phyloP scores from a whole-genome alignment of 2,888 invertebrate genomes.

The Caenorhabditis wallacei region DNA sequence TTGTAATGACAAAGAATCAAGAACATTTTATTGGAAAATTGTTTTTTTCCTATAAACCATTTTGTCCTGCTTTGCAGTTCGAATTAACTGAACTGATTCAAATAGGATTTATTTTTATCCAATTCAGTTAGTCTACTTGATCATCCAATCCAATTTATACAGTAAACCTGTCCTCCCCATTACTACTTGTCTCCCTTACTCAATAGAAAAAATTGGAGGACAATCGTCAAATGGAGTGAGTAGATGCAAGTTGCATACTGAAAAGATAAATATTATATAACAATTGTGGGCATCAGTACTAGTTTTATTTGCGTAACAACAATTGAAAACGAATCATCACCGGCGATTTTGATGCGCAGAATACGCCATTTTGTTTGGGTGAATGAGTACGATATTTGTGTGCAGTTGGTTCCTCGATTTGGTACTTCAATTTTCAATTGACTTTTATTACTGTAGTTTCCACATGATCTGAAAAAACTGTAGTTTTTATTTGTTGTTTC shows the following conservation, averaged over 20 bases:
- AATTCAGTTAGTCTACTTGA: background rate
- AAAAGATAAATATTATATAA: conserved; percentile 61
- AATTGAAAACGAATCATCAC: conserved; percentile 53
- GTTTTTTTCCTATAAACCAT: background rate
- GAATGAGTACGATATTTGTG: conserved; percentile 31
- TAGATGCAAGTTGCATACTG: conserved; percentile 49
- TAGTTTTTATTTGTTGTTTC: background rate
- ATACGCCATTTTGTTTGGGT: conserved; percentile 41
- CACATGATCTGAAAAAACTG: background rate
- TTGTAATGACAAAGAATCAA: too few relatives aligned
- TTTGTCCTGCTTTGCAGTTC: background rate
- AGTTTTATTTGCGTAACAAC: conserved; percentile 66
- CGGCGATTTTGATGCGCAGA: conserved; percentile 42
- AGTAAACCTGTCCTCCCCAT: conserved; percentile 31
- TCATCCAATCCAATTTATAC: conserved; percentile 3
- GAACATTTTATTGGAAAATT: background rate
- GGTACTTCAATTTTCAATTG: conserved; percentile 24
- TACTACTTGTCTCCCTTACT: conserved; percentile 17
- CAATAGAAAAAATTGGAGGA: background rate
- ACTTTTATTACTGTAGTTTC: conserved; percentile 6
- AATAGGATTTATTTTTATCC: background rate
- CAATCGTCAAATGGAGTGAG: conserved; percentile 16
- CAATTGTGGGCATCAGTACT: conserved; percentile 57
- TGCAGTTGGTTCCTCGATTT: conserved; percentile 3
- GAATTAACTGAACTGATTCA: background rate